phyloP scores from a whole-genome alignment of 2,113 vertebrate species.

The Eretmochelys imbricata region DNA sequence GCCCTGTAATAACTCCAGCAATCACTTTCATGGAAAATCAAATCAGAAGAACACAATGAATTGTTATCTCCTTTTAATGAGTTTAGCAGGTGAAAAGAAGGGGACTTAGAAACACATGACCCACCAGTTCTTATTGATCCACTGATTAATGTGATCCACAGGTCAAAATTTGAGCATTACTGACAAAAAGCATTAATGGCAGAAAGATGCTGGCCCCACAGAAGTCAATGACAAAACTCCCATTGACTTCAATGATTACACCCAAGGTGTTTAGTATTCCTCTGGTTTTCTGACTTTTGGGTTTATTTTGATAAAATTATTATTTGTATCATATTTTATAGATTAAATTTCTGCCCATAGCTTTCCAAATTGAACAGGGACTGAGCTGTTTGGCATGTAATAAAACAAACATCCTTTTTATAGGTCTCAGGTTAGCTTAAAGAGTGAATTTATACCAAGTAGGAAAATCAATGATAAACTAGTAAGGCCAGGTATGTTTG shows the following conservation, averaged over 20 bases:
- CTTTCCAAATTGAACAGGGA: conserved; percentile 5
- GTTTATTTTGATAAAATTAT: conserved; percentile 37
- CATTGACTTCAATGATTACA: neutral
- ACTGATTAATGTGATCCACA: neutral
- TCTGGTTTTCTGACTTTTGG: neutral
- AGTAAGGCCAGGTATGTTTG: conserved; percentile 15
- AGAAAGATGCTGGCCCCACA: neutral
- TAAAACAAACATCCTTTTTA: neutral
- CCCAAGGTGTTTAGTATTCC: neutral
- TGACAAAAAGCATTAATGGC: neutral
- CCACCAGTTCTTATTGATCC: neutral
- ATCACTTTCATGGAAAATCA: neutral
- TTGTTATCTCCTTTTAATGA: neutral
- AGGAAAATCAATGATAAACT: conserved; percentile 37
- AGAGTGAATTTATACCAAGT: conserved; percentile 8
- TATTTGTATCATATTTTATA: neutral
- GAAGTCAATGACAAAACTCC: neutral
- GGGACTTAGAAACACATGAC: neutral
- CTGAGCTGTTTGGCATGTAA: neutral
- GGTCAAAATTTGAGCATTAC: neutral
- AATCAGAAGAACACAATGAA: neutral
- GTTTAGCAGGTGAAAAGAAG: neutral
- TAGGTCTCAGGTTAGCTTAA: conserved; percentile 16
- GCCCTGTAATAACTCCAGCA: neutral
- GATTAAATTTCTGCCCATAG: conserved; percentile 6